These are phyloP conservation scores for Leiothrix lutea DNA, from an alignment of 2,113 vertebrate genomes.

Conservation along the genomic window DNA sequence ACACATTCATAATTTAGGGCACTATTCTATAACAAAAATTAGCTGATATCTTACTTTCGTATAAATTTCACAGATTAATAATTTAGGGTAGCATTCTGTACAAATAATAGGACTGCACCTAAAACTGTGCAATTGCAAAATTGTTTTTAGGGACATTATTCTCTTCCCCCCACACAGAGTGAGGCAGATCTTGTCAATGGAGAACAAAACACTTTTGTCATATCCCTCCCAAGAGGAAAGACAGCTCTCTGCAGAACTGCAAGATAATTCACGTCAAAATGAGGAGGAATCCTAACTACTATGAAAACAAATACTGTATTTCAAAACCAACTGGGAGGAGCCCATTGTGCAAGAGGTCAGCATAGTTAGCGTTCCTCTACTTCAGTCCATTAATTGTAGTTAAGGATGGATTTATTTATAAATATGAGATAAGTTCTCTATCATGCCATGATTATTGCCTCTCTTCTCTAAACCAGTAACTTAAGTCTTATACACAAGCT, in stretches of 20 bases:
- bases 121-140: background rate
- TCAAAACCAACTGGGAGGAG: conserved; percentile 35
- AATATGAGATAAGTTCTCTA: background rate
- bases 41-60: background rate
- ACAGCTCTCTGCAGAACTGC: background rate
- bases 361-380: background rate
- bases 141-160: background rate
- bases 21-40: background rate
- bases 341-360: conserved; percentile 15
- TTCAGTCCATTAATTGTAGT: background rate
- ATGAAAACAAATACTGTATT: conserved; percentile 58
- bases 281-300: conserved; percentile 39
- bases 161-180: background rate
- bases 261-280: background rate
- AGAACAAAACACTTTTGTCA: conserved; percentile 34
- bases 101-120: background rate
- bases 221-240: background rate
- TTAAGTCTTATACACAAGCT: background rate
- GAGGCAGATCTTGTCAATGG: background rate
- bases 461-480: background rate
- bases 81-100: background rate
- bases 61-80: background rate
- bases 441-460: background rate
- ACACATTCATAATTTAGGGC: background rate
- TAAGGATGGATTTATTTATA: conserved; percentile 1